These are phyloP conservation scores for Megaceryle torquata DNA, from an alignment of 2,113 vertebrate genomes.

Conservation along the genomic window DNA sequence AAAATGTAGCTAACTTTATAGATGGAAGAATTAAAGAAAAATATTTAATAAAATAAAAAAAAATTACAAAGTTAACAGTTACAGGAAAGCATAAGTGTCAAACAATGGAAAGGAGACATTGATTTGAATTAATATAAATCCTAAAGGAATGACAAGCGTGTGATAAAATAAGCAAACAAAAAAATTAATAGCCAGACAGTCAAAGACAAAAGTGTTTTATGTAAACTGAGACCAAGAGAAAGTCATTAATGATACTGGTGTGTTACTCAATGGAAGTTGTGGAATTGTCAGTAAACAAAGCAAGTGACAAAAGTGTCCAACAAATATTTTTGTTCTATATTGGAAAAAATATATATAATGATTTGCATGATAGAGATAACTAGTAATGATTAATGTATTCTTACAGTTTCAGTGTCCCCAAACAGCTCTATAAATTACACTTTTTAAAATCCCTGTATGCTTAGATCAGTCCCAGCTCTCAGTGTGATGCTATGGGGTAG, in stretches of 20 bases:
- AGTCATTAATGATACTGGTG: neutral
- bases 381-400: neutral
- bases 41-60: neutral
- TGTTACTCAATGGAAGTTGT: neutral
- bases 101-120: neutral
- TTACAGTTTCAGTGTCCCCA: neutral
- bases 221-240: neutral
- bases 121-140: neutral
- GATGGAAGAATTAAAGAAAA: neutral
- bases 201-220: neutral
- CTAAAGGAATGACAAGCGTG: neutral
- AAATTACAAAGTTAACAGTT: neutral
- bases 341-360: neutral
- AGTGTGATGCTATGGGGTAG: fast-evolving
- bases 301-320: neutral
- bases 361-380: neutral
- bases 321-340: neutral
- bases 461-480: neutral
- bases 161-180: neutral
- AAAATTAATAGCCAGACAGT: neutral
- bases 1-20: neutral
- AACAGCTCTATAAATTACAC: neutral
- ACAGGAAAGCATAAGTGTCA: neutral
- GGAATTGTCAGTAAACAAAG: neutral
- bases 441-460: neutral